phyloP scores from a whole-genome alignment of 2,113 vertebrate genomes.

The Epinephelus cyanopodus region DNA sequence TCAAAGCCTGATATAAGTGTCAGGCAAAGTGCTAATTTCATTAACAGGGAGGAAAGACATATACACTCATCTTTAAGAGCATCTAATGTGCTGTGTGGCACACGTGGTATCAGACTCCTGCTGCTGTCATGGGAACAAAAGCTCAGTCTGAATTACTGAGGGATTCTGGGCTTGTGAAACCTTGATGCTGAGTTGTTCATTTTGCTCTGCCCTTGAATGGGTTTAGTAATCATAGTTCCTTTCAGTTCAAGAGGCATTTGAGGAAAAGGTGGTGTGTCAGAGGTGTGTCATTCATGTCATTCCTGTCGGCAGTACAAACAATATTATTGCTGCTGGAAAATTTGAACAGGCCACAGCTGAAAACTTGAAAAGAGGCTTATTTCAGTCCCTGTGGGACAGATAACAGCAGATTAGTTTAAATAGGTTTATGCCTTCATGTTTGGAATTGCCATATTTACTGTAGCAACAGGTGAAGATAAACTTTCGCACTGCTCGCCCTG shows the following conservation, averaged over 20 bases:
- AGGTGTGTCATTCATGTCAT: not conserved
- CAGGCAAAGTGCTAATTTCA: not conserved
- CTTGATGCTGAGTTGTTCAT: conserved; percentile 16
- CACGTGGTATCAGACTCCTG: conserved; percentile 8
- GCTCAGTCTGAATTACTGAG: conserved; percentile 26
- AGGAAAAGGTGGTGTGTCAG: conserved; percentile 6
- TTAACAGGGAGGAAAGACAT: not conserved
- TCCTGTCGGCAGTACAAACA: not conserved
- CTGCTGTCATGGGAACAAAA: conserved; percentile 70
- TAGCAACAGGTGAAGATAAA: not conserved
- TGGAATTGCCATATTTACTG: not conserved
- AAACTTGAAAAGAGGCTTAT: conserved; percentile 4
- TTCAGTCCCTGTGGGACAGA: conserved; percentile 7
- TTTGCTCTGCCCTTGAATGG: conserved; percentile 22
- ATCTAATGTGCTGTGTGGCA: conserved; percentile 4
- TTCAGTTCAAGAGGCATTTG: conserved; percentile 17
- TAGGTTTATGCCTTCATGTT: not conserved
- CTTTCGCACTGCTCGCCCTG: too few relatives aligned
- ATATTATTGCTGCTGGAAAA: conserved; percentile 1
- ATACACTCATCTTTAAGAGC: not conserved
- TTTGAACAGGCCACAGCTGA: not conserved
- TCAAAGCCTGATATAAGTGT: not conserved
- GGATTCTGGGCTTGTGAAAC: conserved; percentile 37
- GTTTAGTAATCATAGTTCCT: conserved; percentile 11
- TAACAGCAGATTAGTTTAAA: conserved; percentile 23